A percentile compares a stretch with the other conserved stretches of the same genome.
Conservation (phyloP, 2,113 vertebrate species). For the Lates calcarifer region DNA sequence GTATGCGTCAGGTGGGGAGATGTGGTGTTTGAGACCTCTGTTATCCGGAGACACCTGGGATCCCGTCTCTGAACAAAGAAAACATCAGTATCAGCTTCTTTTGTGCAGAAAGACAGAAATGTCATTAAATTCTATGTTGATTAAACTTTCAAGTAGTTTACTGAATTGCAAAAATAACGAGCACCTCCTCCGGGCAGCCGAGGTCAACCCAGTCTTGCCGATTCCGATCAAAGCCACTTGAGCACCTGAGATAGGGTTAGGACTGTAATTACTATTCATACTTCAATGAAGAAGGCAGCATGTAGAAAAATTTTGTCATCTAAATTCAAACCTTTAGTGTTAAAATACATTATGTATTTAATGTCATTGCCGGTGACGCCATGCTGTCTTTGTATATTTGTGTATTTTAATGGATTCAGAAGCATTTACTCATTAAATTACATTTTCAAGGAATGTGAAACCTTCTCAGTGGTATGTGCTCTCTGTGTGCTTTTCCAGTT, state of each 20-base stretch:
- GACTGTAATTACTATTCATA: neutral
- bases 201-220: slow-evolving; percentile 98
- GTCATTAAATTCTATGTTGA: neutral
- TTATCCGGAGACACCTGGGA: slow-evolving; percentile 84
- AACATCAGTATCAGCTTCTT: neutral
- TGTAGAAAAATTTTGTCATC: too few species aligned
- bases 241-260: slow-evolving; percentile 91
- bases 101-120: neutral
- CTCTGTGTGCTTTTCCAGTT: slow-evolving; percentile 29
- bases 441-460: neutral
- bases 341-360: too few species aligned
- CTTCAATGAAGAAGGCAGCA: too few species aligned
- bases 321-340: too few species aligned
- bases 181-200: slow-evolving; percentile 92
- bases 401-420: neutral
- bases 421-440: neutral
- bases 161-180: slow-evolving; percentile 6
- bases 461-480: neutral
- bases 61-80: slow-evolving; percentile 86
- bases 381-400: neutral
- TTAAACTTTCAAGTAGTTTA: slow-evolving; percentile 4
- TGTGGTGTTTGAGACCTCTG: slow-evolving; percentile 66
- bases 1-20: slow-evolving; percentile 71
- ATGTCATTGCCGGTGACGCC: too few species aligned
- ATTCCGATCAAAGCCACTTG: slow-evolving; percentile 96